A percentile compares a stretch with the other conserved stretches of the same genome.
Conservation (phyloP, 2,888 invertebrate species). For the Aspidiotus destructor region DNA sequence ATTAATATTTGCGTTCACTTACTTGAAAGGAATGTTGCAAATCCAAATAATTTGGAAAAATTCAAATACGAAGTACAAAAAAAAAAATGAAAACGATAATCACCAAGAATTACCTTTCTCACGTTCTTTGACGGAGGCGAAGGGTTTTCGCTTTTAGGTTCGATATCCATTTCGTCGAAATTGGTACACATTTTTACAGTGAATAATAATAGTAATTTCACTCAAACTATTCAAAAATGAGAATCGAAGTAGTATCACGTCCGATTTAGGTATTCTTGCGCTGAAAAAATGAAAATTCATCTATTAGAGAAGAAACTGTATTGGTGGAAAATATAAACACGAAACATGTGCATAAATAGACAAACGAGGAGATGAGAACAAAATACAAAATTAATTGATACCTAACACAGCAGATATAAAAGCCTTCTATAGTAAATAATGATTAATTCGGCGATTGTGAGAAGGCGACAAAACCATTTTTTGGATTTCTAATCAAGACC, state of each 20-base stretch:
- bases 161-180: slow-evolving; percentile 33
- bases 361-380: neutral
- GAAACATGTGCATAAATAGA: neutral
- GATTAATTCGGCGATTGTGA: too few relatives aligned
- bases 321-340: neutral
- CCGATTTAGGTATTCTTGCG: neutral
- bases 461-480: too few relatives aligned
- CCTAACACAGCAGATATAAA: too few relatives aligned
- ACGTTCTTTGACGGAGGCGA: slow-evolving; percentile 1
- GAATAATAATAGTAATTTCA: slow-evolving; percentile 6
- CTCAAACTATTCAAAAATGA: slow-evolving; percentile 4
- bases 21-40: neutral
- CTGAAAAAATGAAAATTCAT: slow-evolving; percentile 6
- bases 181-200: slow-evolving; percentile 17
- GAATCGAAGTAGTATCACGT: neutral
- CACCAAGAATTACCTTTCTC: slow-evolving; percentile 14
- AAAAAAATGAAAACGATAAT: neutral
- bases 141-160: slow-evolving; percentile 22
- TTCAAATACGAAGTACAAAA: neutral
- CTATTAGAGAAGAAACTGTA: slow-evolving; percentile 3
- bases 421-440: too few relatives aligned
- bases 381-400: neutral
- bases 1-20: neutral
- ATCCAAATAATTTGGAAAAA: neutral
- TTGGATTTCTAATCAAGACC: too few relatives aligned